A percentile compares a stretch with the other conserved stretches of the same genome.
Evolutionary conservation across 2,888 invertebrate genomes (phyloP).

Genomic region (Sarcophaga rosellei): DNA sequence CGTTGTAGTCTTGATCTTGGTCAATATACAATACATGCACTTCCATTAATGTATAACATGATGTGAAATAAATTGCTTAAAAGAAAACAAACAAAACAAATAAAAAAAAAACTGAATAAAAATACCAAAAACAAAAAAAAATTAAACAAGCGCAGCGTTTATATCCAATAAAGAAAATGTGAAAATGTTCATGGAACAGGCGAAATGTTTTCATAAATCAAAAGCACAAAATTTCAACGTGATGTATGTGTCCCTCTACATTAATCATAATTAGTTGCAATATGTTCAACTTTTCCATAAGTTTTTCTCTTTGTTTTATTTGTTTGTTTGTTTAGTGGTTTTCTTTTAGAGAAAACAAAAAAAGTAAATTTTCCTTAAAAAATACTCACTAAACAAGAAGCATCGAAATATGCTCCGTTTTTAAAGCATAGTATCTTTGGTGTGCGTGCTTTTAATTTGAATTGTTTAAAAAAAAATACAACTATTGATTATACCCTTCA

Average conservation of each 20-base stretch:
- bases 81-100: neutral
- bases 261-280: constrained; percentile 53
- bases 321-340: no score
- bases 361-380: no score
- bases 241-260: constrained; percentile 24
- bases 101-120: neutral
- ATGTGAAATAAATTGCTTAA: constrained; percentile 11
- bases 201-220: constrained; percentile 35
- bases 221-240: constrained; percentile 17
- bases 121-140: neutral
- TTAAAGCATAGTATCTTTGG: neutral
- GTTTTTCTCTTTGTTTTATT: no score
- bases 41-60: neutral
- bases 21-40: neutral
- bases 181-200: neutral
- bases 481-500: no score
- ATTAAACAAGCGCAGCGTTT: constrained; percentile 29
- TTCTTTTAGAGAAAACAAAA: no score
- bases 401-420: neutral
- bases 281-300: no score
- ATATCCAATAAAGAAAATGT: neutral
- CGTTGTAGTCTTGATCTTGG: neutral
- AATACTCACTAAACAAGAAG: neutral
- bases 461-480: neutral
- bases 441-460: neutral